These are phyloP conservation scores for Zeugodacus cucurbitae DNA, from an alignment of 1,140 invertebrate species.

Conservation along the genomic window DNA sequence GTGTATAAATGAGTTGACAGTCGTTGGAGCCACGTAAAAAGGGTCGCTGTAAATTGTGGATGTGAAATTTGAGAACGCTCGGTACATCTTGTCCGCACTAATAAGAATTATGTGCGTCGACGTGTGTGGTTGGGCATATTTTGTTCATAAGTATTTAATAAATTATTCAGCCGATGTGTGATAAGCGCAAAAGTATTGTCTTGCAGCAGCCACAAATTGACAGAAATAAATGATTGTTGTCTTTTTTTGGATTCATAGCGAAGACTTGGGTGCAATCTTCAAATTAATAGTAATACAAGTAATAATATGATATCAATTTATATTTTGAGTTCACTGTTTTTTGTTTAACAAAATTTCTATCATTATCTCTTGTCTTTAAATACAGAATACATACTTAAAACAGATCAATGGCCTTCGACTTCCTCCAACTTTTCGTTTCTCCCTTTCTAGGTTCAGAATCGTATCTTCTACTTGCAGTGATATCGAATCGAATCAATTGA, in stretches of 20 bases:
- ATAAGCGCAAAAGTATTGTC: not conserved
- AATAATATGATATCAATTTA: too few relatives aligned
- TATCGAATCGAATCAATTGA: too few relatives aligned
- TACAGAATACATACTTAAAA: too few relatives aligned
- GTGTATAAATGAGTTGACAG: not conserved
- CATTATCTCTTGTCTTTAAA: too few relatives aligned
- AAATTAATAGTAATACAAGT: too few relatives aligned
- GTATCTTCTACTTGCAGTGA: too few relatives aligned
- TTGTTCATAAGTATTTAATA: constrained; percentile 16
- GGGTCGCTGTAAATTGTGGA: not conserved
- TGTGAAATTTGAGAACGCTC: constrained; percentile 1
- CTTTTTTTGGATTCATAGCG: not conserved
- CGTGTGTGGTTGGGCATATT: constrained; percentile 20
- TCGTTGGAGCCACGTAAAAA: not conserved
- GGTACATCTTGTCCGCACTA: not conserved
- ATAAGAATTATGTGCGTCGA: not conserved
- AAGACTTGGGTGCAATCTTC: too few relatives aligned
- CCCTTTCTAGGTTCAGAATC: too few relatives aligned
- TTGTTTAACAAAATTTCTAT: too few relatives aligned
- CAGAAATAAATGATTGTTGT: not conserved
- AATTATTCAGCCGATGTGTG: not conserved
- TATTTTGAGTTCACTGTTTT: too few relatives aligned
- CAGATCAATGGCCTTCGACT: too few relatives aligned
- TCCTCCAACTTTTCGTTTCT: too few relatives aligned
- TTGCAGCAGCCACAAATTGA: not conserved